These are phyloP conservation scores for Leptinotarsa defecta DNA, from an alignment of 1,140 invertebrate species.

Conservation along the genomic window DNA sequence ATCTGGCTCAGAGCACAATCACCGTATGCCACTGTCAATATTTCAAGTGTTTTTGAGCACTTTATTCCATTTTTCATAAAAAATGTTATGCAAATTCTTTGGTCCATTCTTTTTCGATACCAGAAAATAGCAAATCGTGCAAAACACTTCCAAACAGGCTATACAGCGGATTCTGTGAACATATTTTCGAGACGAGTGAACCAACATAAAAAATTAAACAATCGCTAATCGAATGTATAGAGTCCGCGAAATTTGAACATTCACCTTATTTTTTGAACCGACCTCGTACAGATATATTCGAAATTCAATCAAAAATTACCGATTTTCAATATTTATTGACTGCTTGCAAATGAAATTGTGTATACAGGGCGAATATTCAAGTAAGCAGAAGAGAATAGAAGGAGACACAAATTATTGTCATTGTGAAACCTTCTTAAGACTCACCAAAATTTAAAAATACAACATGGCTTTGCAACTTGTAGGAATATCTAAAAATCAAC, in stretches of 20 bases:
- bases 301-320: not conserved
- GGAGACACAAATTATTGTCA: not conserved
- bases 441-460: constrained; percentile 33
- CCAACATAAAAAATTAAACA: too few species aligned
- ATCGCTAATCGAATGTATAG: too few species aligned
- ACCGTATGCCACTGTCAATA: too few species aligned
- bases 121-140: too few species aligned
- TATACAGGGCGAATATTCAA: not conserved
- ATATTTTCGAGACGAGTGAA: too few species aligned
- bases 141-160: too few species aligned
- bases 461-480: constrained; percentile 16
- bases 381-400: not conserved
- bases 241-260: not conserved
- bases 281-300: not conserved
- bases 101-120: too few species aligned
- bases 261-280: not conserved
- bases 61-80: too few species aligned
- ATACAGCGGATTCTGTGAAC: too few species aligned
- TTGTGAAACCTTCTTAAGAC: not conserved
- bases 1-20: too few species aligned
- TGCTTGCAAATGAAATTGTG: not conserved
- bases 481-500: constrained; percentile 30
- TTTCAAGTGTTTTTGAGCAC: too few species aligned
- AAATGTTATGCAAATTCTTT: too few species aligned
- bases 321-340: not conserved